Evolutionary conservation across 2,888 invertebrate species (phyloP).

Genomic region (Lithophane socia): DNA sequence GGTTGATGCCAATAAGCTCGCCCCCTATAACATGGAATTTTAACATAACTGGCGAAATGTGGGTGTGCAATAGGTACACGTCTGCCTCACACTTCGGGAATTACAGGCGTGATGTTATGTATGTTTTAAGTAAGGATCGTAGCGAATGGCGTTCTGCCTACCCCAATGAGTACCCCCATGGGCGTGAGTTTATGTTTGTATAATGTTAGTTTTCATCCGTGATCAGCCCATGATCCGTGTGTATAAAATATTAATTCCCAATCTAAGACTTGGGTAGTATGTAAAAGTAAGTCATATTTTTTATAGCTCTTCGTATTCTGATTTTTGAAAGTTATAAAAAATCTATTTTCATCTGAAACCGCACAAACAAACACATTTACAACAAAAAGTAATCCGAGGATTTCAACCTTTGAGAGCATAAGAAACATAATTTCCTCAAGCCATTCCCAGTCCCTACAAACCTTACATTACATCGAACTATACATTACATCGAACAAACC

Average conservation of each 20-base stretch:
- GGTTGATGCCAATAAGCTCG: background rate
- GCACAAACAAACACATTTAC: conserved; percentile 29
- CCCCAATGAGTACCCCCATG: background rate
- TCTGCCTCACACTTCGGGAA: background rate
- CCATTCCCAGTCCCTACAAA: background rate
- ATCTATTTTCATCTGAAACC: background rate
- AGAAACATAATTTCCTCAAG: conserved; percentile 25
- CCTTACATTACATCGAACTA: conserved; percentile 23
- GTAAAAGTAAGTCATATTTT: background rate
- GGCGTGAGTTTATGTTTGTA: background rate
- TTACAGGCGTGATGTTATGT: background rate
- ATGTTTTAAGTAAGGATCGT: background rate
- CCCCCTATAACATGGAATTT: background rate
- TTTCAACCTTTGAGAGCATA: background rate
- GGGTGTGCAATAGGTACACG: background rate
- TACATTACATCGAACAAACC: conserved; percentile 26
- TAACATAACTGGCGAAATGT: background rate
- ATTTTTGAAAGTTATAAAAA: background rate
- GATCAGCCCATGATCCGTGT: background rate
- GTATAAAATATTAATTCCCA: background rate
- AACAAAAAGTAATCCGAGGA: conserved; percentile 6
- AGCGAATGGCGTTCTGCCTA: background rate
- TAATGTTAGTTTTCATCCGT: background rate
- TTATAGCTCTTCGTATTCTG: background rate
- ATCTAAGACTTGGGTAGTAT: background rate